These are phyloP conservation scores for Zaprionus kolodkinae DNA, from an alignment of 1,140 invertebrate species.

Conservation along the genomic window DNA sequence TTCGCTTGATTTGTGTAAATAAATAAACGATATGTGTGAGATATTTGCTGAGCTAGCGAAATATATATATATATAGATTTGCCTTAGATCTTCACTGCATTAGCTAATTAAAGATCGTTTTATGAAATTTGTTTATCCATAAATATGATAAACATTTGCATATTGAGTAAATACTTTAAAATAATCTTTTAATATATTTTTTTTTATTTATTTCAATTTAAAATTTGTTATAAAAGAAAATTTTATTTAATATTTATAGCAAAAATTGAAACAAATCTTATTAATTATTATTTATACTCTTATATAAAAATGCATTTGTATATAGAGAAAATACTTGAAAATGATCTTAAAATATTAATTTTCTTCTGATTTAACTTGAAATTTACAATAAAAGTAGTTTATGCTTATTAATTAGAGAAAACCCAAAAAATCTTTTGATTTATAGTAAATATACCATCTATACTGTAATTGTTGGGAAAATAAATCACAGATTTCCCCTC, in stretches of 20 bases:
- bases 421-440: too few relatives aligned
- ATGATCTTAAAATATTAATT: too few relatives aligned
- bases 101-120: not conserved
- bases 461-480: not conserved
- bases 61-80: not conserved
- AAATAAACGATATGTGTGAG: slow-evolving; percentile 18
- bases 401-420: not conserved
- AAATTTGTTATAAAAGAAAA: too few relatives aligned
- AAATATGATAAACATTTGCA: not conserved
- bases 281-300: too few relatives aligned
- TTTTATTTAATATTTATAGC: too few relatives aligned
- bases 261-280: too few relatives aligned
- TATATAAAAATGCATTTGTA: too few relatives aligned
- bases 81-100: not conserved
- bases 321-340: too few relatives aligned
- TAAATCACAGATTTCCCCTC: not conserved
- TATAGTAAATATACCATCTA: too few relatives aligned
- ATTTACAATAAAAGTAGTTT: not conserved
- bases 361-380: not conserved
- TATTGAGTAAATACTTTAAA: not conserved
- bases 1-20: slow-evolving; percentile 4
- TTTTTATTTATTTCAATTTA: too few relatives aligned
- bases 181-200: too few relatives aligned
- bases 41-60: not conserved
- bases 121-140: not conserved